Conservation (phyloP, 2,797 vertebrate genomes). For the Perodicticus potto region DNA sequence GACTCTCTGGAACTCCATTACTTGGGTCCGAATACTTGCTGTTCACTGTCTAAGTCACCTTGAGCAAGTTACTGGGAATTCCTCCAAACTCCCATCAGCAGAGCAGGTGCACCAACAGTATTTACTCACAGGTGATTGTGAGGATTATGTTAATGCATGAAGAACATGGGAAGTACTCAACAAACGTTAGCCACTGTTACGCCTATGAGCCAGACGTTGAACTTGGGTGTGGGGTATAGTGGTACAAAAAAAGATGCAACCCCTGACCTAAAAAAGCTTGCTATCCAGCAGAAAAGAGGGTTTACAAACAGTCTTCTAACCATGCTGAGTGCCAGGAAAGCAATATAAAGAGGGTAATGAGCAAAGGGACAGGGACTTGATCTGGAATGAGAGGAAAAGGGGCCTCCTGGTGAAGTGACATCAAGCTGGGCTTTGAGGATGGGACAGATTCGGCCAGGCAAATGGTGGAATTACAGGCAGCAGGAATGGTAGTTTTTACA, state of each 20-base stretch:
- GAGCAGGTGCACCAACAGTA: not conserved
- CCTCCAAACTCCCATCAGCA: not conserved
- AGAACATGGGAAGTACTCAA: not conserved
- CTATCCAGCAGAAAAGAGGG: not conserved
- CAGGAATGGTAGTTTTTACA: not conserved
- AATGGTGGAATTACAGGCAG: not conserved
- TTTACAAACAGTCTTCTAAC: not conserved
- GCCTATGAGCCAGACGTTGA: not conserved
- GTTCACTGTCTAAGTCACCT: not conserved
- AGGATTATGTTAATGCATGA: not conserved
- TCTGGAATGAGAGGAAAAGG: not conserved
- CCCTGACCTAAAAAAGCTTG: not conserved
- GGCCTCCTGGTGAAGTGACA: not conserved
- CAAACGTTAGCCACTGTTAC: not conserved
- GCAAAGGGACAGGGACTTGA: not conserved
- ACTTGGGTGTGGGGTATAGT: not conserved
- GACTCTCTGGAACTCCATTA: not conserved
- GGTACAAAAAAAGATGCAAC: not conserved
- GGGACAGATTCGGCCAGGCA: not conserved
- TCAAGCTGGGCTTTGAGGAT: not conserved
- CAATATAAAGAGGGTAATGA: rapidly evolving
- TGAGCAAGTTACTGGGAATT: not conserved
- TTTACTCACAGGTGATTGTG: not conserved
- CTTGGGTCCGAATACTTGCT: not conserved
- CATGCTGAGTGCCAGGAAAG: not conserved